Conservation (phyloP, 2,113 vertebrate species). For the Chaenogobius annularis region DNA sequence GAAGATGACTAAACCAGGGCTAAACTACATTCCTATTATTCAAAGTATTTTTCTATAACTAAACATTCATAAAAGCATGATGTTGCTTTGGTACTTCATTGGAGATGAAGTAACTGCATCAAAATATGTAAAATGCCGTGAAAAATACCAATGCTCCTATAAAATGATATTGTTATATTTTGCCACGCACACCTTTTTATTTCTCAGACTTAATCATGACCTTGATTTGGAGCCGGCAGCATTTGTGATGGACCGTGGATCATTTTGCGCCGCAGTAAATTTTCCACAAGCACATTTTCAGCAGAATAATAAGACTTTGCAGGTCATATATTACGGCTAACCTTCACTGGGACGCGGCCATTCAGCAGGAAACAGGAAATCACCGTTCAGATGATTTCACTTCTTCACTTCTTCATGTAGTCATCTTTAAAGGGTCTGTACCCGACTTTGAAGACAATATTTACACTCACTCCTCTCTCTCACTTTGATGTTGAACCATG, state of each 20-base stretch:
- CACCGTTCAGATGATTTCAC: background rate
- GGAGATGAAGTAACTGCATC: background rate
- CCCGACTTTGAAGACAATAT: no score
- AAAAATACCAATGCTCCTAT: background rate
- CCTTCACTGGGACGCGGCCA: conserved; percentile 27
- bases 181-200: conserved; percentile 7
- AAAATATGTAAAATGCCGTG: background rate
- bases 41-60: background rate
- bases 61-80: background rate
- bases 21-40: background rate
- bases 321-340: conserved; percentile 37
- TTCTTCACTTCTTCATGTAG: background rate
- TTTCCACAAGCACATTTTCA: conserved; percentile 28
- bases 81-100: background rate
- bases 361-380: conserved; percentile 8
- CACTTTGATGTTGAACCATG: no score
- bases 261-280: conserved; percentile 37
- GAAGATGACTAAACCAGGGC: background rate
- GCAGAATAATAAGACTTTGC: conserved; percentile 47
- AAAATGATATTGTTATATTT: background rate
- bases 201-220: conserved; percentile 29
- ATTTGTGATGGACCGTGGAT: conserved; percentile 27
- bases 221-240: conserved; percentile 38
- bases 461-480: no score
- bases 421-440: background rate